phyloP scores from a whole-genome alignment of 2,888 invertebrate species.

The Lasioglossum marginatum region DNA sequence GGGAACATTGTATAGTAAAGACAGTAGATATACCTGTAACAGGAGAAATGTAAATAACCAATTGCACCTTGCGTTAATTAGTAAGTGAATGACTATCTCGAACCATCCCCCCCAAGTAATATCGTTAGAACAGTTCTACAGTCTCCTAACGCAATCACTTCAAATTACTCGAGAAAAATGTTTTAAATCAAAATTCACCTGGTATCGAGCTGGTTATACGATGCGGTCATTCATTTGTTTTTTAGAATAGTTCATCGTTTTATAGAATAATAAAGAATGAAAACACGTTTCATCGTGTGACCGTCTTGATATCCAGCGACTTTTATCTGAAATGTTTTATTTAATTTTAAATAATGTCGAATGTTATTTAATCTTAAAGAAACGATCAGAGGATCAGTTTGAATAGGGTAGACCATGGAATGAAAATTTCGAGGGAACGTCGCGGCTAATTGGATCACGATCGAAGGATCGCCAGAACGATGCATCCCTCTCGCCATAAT shows the following conservation, averaged over 20 bases:
- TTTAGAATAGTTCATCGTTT: background rate
- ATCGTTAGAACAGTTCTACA: background rate
- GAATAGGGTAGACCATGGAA: background rate
- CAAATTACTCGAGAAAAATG: background rate
- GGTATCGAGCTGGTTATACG: background rate
- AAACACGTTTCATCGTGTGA: background rate
- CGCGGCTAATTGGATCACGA: background rate
- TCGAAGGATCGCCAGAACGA: slow-evolving; percentile 46
- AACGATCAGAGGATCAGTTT: background rate
- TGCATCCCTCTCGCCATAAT: slow-evolving; percentile 53
- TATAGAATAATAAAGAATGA: background rate
- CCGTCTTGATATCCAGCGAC: background rate
- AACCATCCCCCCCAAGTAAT: background rate
- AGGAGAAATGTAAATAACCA: slow-evolving; percentile 6
- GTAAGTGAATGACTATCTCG: background rate
- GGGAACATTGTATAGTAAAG: slow-evolving; percentile 2
- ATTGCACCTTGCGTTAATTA: slow-evolving; percentile 20
- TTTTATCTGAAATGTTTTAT: background rate
- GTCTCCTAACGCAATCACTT: background rate
- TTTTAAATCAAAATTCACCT: background rate
- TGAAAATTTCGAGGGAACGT: background rate
- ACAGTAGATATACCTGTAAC: background rate
- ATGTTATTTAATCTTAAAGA: background rate
- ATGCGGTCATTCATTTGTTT: background rate
- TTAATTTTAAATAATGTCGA: background rate